These are phyloP conservation scores for Grammomys surdaster DNA, from an alignment of 2,113 vertebrate species.

Conservation along the genomic window DNA sequence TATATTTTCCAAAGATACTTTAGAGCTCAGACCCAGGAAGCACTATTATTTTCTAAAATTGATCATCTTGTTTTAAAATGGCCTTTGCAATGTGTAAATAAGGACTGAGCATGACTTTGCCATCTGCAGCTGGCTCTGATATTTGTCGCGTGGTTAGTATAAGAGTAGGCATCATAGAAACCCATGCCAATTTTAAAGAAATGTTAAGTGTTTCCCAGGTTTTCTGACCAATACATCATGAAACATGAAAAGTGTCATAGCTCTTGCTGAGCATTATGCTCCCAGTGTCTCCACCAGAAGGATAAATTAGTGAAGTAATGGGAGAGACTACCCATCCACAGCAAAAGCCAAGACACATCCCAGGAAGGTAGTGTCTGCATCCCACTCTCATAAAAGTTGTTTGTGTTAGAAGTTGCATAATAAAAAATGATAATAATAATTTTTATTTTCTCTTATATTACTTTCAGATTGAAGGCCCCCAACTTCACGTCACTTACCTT, in stretches of 20 bases:
- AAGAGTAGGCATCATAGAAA: neutral
- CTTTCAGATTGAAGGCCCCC: neutral
- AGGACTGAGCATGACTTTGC: neutral
- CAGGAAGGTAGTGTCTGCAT: neutral
- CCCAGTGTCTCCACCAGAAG: neutral
- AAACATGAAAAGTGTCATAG: neutral
- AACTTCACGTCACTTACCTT: neutral
- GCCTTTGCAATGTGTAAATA: neutral
- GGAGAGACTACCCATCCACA: neutral
- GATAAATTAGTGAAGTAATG: neutral
- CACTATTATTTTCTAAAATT: neutral
- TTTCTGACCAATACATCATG: neutral
- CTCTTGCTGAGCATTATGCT: neutral
- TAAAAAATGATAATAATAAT: neutral
- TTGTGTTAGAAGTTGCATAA: neutral
- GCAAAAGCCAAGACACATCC: neutral
- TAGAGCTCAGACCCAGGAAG: neutral
- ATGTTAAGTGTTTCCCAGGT: neutral
- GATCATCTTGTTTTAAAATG: neutral
- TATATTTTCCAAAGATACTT: neutral
- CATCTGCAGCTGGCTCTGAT: neutral
- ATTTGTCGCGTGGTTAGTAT: neutral
- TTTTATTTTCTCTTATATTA: neutral
- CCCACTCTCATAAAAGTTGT: neutral
- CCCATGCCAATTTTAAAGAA: conserved; percentile 29